A percentile compares a stretch with the other conserved stretches of the same genome.
These are phyloP conservation scores for Solenopsis invicta DNA, from an alignment of 1,140 invertebrate genomes.

Conservation along the genomic window DNA sequence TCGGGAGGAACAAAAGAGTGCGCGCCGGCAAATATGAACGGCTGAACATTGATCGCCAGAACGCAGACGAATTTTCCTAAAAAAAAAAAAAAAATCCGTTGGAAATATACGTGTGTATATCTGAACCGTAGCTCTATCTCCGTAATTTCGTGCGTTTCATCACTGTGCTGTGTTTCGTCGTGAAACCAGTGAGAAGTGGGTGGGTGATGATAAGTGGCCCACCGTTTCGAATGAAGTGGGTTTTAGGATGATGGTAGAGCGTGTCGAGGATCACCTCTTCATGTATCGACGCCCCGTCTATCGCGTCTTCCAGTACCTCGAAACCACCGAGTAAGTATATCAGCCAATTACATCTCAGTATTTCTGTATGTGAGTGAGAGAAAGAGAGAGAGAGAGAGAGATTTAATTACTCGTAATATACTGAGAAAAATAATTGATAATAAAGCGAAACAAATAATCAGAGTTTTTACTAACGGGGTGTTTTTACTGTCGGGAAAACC, in stretches of 20 bases:
- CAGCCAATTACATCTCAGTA: neutral
- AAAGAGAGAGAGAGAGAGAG: neutral
- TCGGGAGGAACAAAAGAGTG: neutral
- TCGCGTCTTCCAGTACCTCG: constrained; percentile 92
- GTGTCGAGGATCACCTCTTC: constrained; percentile 90
- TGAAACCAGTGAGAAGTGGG: constrained; percentile 60
- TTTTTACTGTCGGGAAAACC: too few relatives aligned
- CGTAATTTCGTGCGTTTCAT: neutral
- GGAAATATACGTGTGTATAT: neutral
- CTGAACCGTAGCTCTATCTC: neutral
- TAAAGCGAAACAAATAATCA: neutral
- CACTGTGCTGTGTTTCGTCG: neutral
- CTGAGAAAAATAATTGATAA: neutral
- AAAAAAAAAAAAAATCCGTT: neutral
- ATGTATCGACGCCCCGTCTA: constrained; percentile 92
- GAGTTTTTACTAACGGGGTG: too few relatives aligned
- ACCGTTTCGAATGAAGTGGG: constrained; percentile 84
- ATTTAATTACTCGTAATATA: neutral
- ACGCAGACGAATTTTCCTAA: neutral
- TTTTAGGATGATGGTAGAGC: constrained; percentile 89
- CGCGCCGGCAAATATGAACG: neutral
- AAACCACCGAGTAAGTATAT: constrained; percentile 88
- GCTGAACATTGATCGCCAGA: constrained; percentile 25
- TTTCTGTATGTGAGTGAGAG: too few relatives aligned
- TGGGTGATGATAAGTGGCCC: constrained; percentile 77